Evolutionary conservation across 2,888 invertebrate genomes (phyloP).

Genomic region (Drepana falcataria): DNA sequence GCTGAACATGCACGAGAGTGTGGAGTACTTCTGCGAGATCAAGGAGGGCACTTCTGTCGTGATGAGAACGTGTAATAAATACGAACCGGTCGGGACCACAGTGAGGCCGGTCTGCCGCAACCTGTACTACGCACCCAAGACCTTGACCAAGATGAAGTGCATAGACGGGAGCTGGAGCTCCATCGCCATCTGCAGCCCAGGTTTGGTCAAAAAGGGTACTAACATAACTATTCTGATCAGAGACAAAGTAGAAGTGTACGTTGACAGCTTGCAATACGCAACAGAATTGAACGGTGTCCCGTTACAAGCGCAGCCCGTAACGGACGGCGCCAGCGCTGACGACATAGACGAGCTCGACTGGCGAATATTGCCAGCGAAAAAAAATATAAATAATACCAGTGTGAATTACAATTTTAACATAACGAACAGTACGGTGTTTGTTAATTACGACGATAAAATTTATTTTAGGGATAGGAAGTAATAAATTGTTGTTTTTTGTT

Average conservation of each 20-base stretch:
- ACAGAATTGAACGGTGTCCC: not conserved
- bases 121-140: not conserved
- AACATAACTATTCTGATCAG: not conserved
- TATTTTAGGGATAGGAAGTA: not conserved
- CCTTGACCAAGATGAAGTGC: not conserved
- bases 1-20: not conserved
- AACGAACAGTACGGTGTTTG: not conserved
- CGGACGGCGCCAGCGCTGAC: not conserved
- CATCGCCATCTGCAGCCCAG: not conserved
- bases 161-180: slow-evolving; percentile 1
- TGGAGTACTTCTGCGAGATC: not conserved
- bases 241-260: not conserved
- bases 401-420: not conserved
- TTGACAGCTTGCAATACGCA: not conserved
- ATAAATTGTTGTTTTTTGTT: not conserved
- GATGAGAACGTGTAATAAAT: slow-evolving; percentile 1
- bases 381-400: not conserved
- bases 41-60: not conserved
- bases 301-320: not conserved
- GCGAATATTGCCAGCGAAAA: not conserved
- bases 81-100: slow-evolving; percentile 7
- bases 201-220: not conserved
- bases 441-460: not conserved
- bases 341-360: not conserved
- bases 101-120: slow-evolving; percentile 8